These are phyloP conservation scores for Nemotelus nigrinus DNA, from an alignment of 2,888 invertebrate species.

Conservation along the genomic window DNA sequence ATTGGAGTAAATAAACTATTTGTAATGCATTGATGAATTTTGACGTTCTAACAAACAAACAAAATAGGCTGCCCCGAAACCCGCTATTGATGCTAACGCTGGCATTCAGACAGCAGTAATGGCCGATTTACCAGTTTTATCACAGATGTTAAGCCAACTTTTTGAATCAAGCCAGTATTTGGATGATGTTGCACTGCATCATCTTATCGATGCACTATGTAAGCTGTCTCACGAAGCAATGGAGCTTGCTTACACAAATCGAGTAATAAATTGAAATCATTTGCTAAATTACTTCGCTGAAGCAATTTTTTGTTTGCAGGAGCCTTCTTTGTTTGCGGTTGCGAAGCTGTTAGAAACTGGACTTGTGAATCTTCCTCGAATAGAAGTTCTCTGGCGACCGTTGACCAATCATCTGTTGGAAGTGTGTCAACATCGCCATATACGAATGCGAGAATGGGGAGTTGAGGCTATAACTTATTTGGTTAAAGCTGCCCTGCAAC, in stretches of 20 bases:
- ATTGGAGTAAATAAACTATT: not conserved
- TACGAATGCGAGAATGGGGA: conserved; percentile 96
- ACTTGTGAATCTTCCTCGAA: conserved; percentile 89
- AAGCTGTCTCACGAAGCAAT: conserved; percentile 96
- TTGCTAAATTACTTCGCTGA: not conserved
- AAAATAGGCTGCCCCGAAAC: conserved; percentile 74
- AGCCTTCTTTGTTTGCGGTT: conserved; percentile 96
- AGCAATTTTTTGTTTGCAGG: conserved; percentile 66
- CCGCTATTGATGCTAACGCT: conserved; percentile 78
- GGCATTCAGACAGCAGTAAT: conserved; percentile 96
- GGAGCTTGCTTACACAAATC: conserved; percentile 94
- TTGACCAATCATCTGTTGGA: conserved; percentile 95
- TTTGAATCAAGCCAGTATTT: conserved; percentile 95
- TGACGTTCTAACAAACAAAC: not conserved
- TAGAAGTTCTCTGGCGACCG: conserved; percentile 95
- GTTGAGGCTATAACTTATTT: conserved; percentile 95
- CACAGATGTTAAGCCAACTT: conserved; percentile 89
- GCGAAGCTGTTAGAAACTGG: conserved; percentile 99
- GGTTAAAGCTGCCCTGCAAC: conserved; percentile 89
- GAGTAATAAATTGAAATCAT: conserved; percentile 67
- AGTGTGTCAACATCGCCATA: conserved; percentile 95
- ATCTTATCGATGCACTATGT: conserved; percentile 95
- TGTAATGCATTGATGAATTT: not conserved
- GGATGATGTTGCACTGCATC: conserved; percentile 94
- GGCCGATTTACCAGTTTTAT: conserved; percentile 92